These are phyloP conservation scores for Monopterus albus DNA, from an alignment of 2,113 vertebrate genomes.

Conservation along the genomic window DNA sequence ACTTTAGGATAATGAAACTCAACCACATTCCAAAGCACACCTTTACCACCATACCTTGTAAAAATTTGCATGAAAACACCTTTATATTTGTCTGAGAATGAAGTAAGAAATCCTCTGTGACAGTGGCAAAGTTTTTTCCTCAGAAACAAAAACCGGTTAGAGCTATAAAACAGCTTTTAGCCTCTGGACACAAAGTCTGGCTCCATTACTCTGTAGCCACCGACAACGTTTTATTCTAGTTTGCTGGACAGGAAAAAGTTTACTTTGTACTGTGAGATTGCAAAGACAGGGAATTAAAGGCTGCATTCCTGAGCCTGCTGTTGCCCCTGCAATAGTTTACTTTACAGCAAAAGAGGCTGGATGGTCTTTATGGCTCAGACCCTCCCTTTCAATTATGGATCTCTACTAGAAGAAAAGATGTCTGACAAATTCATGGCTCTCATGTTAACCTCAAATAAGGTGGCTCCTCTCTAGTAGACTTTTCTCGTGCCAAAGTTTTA, in stretches of 20 bases:
- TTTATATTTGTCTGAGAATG: constrained; percentile 21
- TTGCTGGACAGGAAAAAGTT: constrained; percentile 57
- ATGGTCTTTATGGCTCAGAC: constrained; percentile 53
- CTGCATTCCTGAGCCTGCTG: constrained; percentile 78
- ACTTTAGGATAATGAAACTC: constrained; percentile 64
- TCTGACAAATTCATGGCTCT: constrained; percentile 14
- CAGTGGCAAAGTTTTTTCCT: constrained; percentile 17
- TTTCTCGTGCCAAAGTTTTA: constrained; percentile 3
- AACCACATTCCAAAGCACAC: constrained; percentile 57
- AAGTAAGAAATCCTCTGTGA: constrained; percentile 34
- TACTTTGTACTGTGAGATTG: constrained; percentile 75
- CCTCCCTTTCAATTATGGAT: constrained; percentile 57
- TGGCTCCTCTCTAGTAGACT: background rate
- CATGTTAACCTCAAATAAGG: constrained; percentile 3
- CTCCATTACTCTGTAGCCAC: constrained; percentile 48
- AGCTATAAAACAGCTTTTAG: constrained; percentile 50
- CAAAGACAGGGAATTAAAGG: constrained; percentile 76
- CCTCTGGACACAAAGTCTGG: constrained; percentile 37
- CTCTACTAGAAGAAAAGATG: constrained; percentile 27
- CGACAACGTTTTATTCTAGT: constrained; percentile 60
- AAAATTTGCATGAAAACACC: constrained; percentile 55
- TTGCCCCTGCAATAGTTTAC: constrained; percentile 75
- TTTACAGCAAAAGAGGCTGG: constrained; percentile 64
- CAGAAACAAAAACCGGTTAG: constrained; percentile 43
- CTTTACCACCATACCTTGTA: constrained; percentile 15